Evolutionary conservation across 1,140 invertebrate genomes (phyloP), one percentile per base, ranked within the genome.

Genomic region (Cecropterus lyciades): DNA sequence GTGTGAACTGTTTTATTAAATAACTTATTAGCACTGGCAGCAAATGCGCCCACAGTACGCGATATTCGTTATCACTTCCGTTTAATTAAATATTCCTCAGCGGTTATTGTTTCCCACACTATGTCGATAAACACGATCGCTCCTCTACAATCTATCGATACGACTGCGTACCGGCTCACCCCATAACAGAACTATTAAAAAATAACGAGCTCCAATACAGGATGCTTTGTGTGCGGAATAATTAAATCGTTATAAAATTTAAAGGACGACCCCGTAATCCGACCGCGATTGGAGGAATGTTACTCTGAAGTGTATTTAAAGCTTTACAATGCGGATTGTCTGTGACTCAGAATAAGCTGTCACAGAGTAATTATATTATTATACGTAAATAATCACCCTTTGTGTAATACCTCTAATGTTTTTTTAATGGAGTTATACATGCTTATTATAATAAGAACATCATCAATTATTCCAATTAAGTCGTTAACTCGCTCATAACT

Each of bases 181-280:
- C 67, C 37, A 59, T 52, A 64, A 57, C 17, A 37, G 30, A 33
- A 37, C 33, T 57, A 59, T 30, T 59, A 67, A 67, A 57, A 63
- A 45, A 37, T 63, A 69, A 42, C 55, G 48, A 24, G 33, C 33
- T 11, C 33, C 13, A 48, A 68, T 60, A 71, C 69, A 71, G 69
- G 70, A 72, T 57, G 70, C 68, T 57, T 66, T 55, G 60, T 49
- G 70, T 13, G 64, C 53, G 52, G 70, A 72, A 72, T 72, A 64
- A 65, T 70, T 62, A 45, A 57, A 45, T 45, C 20, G 24, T 42
- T 43, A 20, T 43, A 56, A 24, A 56, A 56, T 13, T 4, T 52
- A 14, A 42, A 55, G 4, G 10, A 43, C 42, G 13, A 13, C 16
- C 24, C 55, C 42, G 37, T 24, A 56, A 56, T 52, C 49, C 49